Percentiles rank a stretch among this genome's conserved stretches.
Evolutionary conservation across 2,113 vertebrate species (phyloP).

Genomic region (Choloepus hoffmanni): DNA sequence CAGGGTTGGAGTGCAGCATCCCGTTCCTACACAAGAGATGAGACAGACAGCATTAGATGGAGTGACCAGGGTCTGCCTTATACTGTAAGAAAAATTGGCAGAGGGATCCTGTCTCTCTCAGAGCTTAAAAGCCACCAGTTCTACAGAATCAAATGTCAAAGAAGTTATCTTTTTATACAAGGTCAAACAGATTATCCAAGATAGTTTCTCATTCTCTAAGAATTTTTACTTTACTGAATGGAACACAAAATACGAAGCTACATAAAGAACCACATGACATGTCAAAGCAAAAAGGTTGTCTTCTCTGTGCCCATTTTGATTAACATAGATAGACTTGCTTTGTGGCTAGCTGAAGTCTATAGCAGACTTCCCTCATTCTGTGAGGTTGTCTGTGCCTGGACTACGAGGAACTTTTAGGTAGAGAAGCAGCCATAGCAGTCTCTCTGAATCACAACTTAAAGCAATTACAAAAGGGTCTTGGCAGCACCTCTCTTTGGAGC

Average conservation of each 20-base stretch:
- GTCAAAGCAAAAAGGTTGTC: conserved; percentile 15
- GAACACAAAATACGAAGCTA: conserved; percentile 48
- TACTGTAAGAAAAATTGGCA: conserved; percentile 29
- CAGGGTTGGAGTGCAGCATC: conserved; percentile 97
- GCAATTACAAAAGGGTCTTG: neutral
- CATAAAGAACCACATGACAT: conserved; percentile 15
- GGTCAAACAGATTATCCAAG: conserved; percentile 50
- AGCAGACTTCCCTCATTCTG: conserved; percentile 30
- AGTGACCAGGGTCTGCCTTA: neutral
- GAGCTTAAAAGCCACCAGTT: neutral
- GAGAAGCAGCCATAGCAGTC: neutral
- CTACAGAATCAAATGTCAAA: conserved; percentile 49
- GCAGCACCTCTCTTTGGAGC: neutral
- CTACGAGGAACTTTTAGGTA: conserved; percentile 24
- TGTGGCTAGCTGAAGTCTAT: neutral
- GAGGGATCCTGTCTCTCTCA: neutral
- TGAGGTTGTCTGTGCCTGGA: neutral
- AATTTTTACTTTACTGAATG: conserved; percentile 31
- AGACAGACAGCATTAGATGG: conserved; percentile 75
- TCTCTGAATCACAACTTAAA: conserved; percentile 19
- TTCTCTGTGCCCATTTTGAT: conserved; percentile 46
- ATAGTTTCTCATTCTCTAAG: conserved; percentile 33
- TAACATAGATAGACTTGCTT: conserved; percentile 53
- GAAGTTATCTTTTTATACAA: conserved; percentile 57
- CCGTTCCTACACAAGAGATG: conserved; percentile 90